These are phyloP conservation scores for Noctuana brunneofusca DNA, from an alignment of 2,888 invertebrate genomes.

Conservation along the genomic window DNA sequence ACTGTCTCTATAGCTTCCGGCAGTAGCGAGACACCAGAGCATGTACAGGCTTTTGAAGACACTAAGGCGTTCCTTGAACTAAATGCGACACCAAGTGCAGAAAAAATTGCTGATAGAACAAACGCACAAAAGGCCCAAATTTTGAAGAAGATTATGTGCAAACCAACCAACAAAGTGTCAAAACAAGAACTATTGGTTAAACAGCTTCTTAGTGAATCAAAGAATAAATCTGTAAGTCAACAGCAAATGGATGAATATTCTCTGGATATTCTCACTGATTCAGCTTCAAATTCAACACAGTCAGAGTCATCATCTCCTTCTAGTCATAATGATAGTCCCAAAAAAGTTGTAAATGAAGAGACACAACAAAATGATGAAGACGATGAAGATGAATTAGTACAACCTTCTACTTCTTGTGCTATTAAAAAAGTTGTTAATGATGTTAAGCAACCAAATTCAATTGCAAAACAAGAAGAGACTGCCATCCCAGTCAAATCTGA, in stretches of 20 bases:
- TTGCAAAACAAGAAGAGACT: background rate
- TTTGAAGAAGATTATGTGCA: slow-evolving; percentile 27
- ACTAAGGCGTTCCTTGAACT: slow-evolving; percentile 14
- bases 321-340: background rate
- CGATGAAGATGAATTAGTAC: background rate
- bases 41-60: slow-evolving; percentile 18
- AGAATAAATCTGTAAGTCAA: background rate
- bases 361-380: background rate
- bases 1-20: slow-evolving; percentile 33
- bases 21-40: slow-evolving; percentile 1
- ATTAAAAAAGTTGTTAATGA: background rate
- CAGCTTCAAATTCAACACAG: background rate
- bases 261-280: background rate
- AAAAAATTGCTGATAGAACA: slow-evolving; percentile 20
- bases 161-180: slow-evolving; percentile 10
- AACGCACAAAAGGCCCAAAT: slow-evolving; percentile 33
- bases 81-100: background rate
- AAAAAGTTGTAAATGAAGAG: background rate
- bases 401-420: background rate
- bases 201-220: slow-evolving; percentile 13
- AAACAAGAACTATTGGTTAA: slow-evolving; percentile 24
- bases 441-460: background rate
- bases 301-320: background rate
- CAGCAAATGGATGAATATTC: slow-evolving; percentile 2
- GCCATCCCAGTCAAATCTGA: background rate